These are phyloP conservation scores for Eledona agricola DNA, from an alignment of 2,888 invertebrate species.

Conservation along the genomic window DNA sequence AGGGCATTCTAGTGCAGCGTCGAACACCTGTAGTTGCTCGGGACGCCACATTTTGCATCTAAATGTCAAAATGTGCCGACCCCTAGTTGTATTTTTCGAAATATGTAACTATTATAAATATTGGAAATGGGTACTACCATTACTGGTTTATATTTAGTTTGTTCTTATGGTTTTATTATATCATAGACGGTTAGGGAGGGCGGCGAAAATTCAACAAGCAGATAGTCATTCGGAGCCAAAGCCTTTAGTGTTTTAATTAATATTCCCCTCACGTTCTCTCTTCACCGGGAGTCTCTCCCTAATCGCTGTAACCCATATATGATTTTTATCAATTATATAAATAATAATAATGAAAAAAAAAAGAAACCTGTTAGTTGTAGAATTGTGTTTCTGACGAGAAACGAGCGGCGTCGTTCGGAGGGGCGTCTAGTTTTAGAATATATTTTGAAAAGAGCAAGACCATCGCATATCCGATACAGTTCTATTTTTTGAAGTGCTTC, in stretches of 20 bases:
- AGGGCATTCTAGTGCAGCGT: conserved; percentile 51
- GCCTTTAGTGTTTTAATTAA: conserved; percentile 30
- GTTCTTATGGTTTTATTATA: conserved; percentile 21
- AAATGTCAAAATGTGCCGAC: conserved; percentile 37
- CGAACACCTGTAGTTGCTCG: conserved; percentile 48
- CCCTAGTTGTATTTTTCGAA: conserved; percentile 45
- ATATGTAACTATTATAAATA: conserved; percentile 47
- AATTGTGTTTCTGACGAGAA: conserved; percentile 43
- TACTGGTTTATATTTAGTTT: conserved; percentile 41
- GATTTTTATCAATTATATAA: conserved; percentile 34
- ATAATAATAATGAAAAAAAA: conserved; percentile 41
- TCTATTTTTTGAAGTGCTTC: conserved; percentile 34
- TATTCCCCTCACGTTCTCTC: conserved; percentile 5
- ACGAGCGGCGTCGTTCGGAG: conserved; percentile 34
- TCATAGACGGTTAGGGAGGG: conserved; percentile 28
- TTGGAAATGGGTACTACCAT: conserved; percentile 48
- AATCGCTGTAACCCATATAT: conserved; percentile 37
- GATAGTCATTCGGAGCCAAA: conserved; percentile 48
- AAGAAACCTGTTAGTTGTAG: conserved; percentile 45
- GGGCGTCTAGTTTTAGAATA: conserved; percentile 32
- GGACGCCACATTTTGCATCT: conserved; percentile 30
- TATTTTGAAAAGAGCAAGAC: conserved; percentile 18
- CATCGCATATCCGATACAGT: conserved; percentile 32
- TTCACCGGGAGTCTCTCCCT: conserved; percentile 36
- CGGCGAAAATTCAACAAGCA: conserved; percentile 13